Evolutionary conservation across 2,888 invertebrate genomes (phyloP).

Genomic region (Ormyrus thymus): DNA sequence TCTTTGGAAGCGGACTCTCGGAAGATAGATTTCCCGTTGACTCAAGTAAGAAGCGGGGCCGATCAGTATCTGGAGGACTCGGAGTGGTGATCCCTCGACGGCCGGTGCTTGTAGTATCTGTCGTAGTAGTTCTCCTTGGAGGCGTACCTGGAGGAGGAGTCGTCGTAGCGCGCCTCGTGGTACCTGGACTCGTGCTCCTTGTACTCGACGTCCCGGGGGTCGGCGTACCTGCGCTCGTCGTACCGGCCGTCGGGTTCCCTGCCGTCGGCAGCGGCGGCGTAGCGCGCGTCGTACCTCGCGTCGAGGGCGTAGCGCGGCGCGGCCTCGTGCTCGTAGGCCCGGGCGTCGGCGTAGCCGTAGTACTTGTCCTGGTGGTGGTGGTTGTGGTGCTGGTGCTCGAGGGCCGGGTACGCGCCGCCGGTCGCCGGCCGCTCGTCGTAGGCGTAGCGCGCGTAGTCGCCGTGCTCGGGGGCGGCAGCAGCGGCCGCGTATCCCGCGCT

Average conservation of each 20-base stretch:
- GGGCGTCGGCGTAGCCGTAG: constrained; percentile 65
- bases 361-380: constrained; percentile 63
- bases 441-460: constrained; percentile 46
- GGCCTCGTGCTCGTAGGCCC: constrained; percentile 62
- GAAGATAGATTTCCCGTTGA: constrained; percentile 21
- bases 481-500: not conserved
- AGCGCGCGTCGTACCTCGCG: constrained; percentile 48
- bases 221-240: constrained; percentile 56
- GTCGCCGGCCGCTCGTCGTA: constrained; percentile 44
- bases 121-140: constrained; percentile 73
- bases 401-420: constrained; percentile 16
- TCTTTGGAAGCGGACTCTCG: not conserved
- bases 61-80: constrained; percentile 71
- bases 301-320: constrained; percentile 30
- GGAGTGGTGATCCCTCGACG: constrained; percentile 71
- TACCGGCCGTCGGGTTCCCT: constrained; percentile 61
- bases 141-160: constrained; percentile 61
- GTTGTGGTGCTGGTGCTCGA: constrained; percentile 54
- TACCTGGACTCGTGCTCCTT: constrained; percentile 64
- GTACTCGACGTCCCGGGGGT: constrained; percentile 58
- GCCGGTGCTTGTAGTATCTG: constrained; percentile 72
- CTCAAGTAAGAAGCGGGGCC: not conserved
- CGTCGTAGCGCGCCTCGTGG: constrained; percentile 60
- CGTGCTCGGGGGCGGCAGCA: constrained; percentile 21
- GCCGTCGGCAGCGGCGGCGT: constrained; percentile 58